Evolutionary conservation across 2,888 invertebrate species (phyloP), one percentile per base, ranked within the genome.

Genomic region (Eustalomyia histrio): DNA sequence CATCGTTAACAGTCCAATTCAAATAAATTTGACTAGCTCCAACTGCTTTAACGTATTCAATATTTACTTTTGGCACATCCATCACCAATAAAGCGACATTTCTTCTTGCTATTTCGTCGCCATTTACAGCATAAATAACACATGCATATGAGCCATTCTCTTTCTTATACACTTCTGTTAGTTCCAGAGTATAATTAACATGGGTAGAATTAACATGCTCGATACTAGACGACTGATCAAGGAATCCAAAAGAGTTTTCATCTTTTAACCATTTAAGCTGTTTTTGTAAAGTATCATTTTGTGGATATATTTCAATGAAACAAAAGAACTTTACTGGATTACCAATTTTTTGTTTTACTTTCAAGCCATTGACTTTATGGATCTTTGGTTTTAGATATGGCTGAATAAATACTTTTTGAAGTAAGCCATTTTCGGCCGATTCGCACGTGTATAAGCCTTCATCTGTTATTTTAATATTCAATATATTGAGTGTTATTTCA

Each of bases 1-100:
- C 95, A 79, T 94, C 93, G 78, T 94, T 93, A 0, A 95, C 92
- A 0, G 95, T 96, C 96, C 97, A 97, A 87, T 96, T 96, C 0
- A 97, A 88, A 89, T 93, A 97, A 57, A 97, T 93, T 88, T 94
- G 94, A 8, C 93, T 92, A 0, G 94, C 93, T 67, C 95, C 95
- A 17, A 97, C 95, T 0, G 95, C 93, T 88, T 95, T 95, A 0
- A 94, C 93, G 76, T 93, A 93, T 85, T 95, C 94, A 82, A 96
- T 93, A 63, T 91, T 92, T 0, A 96, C 92, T 87, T 93, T 93
- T 0, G 97, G 96, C 75, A 92, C 92, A 84, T 95, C 94, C 84
- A 94, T 92, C 0, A 96, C 94, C 50, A 93, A 90, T 0, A 95
- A 86, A 3, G 90, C 93, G 50, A 90, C 89, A 72, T 90, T 91